phyloP scores from a whole-genome alignment of 2,888 invertebrate genomes.

The Pyrocoelia pectoralis region DNA sequence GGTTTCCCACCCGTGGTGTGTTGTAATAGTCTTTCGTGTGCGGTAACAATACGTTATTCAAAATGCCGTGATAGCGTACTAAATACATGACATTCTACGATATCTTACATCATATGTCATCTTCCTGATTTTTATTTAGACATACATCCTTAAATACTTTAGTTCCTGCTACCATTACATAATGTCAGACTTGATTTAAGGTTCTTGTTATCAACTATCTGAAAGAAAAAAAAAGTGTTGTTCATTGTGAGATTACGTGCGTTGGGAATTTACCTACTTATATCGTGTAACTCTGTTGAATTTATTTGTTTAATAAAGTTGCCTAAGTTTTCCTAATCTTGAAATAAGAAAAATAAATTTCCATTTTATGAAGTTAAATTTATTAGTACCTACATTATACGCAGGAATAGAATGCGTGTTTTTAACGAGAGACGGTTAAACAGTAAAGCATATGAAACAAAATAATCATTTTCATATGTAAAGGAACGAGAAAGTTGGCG shows the following conservation, averaged over 20 bases:
- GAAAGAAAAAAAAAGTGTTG: background rate
- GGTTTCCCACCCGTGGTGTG: constrained; percentile 7
- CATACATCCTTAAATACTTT: background rate
- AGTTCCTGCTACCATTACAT: background rate
- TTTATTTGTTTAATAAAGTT: background rate
- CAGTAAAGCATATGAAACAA: too few relatives aligned
- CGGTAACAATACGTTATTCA: constrained; percentile 5
- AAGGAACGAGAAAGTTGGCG: too few relatives aligned
- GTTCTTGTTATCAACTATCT: background rate
- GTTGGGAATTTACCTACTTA: background rate
- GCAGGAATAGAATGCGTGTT: too few relatives aligned
- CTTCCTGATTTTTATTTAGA: background rate
- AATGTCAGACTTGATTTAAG: background rate
- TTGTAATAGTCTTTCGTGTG: constrained; percentile 6
- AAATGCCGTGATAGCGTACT: constrained; percentile 4
- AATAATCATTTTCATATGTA: too few relatives aligned
- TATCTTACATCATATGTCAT: background rate
- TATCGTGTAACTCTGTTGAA: background rate
- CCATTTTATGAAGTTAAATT: background rate
- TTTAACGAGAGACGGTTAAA: too few relatives aligned
- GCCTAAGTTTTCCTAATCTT: background rate
- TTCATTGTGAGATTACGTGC: background rate
- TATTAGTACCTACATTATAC: too few relatives aligned
- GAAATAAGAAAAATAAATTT: background rate
- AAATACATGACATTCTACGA: constrained; percentile 5